Conservation (phyloP, 2,888 invertebrate species). For the Amphipoea oculea region DNA sequence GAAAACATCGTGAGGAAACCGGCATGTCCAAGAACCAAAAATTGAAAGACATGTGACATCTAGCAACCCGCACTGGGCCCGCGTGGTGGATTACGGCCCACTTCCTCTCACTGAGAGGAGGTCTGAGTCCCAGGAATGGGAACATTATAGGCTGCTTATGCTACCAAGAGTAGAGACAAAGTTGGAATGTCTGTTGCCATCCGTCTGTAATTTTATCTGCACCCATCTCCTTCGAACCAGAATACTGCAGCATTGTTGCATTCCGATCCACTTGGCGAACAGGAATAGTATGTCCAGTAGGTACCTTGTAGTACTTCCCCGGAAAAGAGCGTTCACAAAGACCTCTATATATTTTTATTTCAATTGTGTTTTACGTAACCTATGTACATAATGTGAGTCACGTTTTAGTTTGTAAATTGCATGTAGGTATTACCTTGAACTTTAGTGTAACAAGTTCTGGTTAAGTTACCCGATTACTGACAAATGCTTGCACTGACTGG, state of each 20-base stretch:
- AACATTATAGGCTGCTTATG: not conserved
- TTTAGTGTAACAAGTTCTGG: not conserved
- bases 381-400: not conserved
- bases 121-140: too few relatives aligned
- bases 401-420: too few relatives aligned
- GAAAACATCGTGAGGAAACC: not conserved
- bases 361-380: not conserved
- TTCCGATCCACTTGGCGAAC: slow-evolving; percentile 7
- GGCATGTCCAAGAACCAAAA: not conserved
- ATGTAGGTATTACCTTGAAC: not conserved
- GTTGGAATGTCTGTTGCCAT: not conserved
- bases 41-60: not conserved
- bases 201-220: not conserved
- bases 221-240: not conserved
- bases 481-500: too few relatives aligned
- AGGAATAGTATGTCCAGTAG: not conserved
- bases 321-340: not conserved
- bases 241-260: not conserved
- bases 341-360: not conserved
- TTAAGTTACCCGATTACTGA: too few relatives aligned
- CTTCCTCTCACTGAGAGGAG: too few relatives aligned
- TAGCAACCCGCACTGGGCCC: too few relatives aligned
- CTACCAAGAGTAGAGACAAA: not conserved
- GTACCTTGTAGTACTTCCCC: not conserved
- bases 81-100: too few relatives aligned